Evolutionary conservation across 1,140 invertebrate species (phyloP), one percentile per base, ranked within the genome.

Genomic region (Drosophila rufa): DNA sequence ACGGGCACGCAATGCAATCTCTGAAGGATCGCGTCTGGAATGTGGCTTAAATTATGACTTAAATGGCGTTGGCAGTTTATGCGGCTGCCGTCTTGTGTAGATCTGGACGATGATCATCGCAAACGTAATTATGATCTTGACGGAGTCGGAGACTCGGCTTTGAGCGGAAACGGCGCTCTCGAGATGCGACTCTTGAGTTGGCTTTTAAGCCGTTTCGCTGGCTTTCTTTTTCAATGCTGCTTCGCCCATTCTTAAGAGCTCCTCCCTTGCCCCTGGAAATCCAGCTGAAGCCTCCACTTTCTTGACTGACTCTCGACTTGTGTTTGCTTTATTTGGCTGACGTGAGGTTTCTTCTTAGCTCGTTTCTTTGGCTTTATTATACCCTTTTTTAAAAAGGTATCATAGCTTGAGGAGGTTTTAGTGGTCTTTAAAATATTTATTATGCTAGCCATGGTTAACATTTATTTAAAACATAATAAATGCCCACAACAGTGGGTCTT

Each of bases 31-130:
- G 82, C 85, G 79, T 74, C 81, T 89, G 85, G 85, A 90, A 89
- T 89, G 85, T 90, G 85, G 85, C 85, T 89, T 89, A 89, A 89
- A 89, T 89, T 89, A 89, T 89, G 85, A 89, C 85, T 89, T 89
- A 89, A 89, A 89, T 89, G 85, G 85, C 85, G 85, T 89, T 89
- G 85, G 85, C 85, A 89, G 85, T 85, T 89, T 85, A 85, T 90
- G 81, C 82, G 75, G 85, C 85, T 89, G 85, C 85, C 70, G 85
- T 90, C 74, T 69, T 75, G 67, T 67, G 50, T 36, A 57, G 67
- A 74, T 51, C 15, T 25, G 58, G 75, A 75, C 66, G 25, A 74
- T 36, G 45, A 71, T 62, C 42, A 71, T 46, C 33, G 33, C 38
- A 7, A 14, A 33, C 58, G 36, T 47, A n/a, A 59, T 51, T n/a